Conservation (phyloP, 2,797 vertebrate genomes). For the Trematomus bernacchii region DNA sequence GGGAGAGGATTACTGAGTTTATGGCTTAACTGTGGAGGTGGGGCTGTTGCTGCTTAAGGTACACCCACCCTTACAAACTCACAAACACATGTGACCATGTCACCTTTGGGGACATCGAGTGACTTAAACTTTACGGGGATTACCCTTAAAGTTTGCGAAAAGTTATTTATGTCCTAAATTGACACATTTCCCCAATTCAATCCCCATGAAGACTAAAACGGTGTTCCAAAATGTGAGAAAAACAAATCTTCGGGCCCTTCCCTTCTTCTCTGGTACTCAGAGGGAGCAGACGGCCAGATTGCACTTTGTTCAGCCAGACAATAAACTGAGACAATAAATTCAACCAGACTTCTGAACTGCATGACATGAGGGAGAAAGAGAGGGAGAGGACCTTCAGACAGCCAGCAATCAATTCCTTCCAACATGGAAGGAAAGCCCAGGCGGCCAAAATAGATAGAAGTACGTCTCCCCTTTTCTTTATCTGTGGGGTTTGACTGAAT, state of each 20-base stretch:
- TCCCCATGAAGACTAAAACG: neutral
- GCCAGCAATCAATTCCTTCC: slow-evolving; percentile 77
- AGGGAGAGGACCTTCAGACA: slow-evolving; percentile 80
- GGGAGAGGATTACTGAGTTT: slow-evolving; percentile 80
- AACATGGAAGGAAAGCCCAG: slow-evolving; percentile 72
- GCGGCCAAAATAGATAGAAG: slow-evolving; percentile 41
- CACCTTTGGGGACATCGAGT: slow-evolving; percentile 3
- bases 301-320: slow-evolving; percentile 83
- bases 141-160: neutral
- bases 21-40: slow-evolving; percentile 84
- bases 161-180: neutral
- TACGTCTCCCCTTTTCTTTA: slow-evolving; percentile 19
- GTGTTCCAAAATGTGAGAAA: slow-evolving; percentile 14
- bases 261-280: slow-evolving; percentile 44
- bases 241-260: slow-evolving; percentile 39
- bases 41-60: slow-evolving; percentile 67
- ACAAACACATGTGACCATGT: slow-evolving; percentile 43
- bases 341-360: slow-evolving; percentile 71
- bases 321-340: slow-evolving; percentile 85
- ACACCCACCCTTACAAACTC: slow-evolving; percentile 47
- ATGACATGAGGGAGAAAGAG: slow-evolving; percentile 70
- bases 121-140: neutral
- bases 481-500: slow-evolving; percentile 48
- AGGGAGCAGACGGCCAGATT: slow-evolving; percentile 69
- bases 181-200: slow-evolving; percentile 10